A percentile compares a stretch with the other conserved stretches of the same genome.
These are phyloP conservation scores for Sclerurus mexicanus DNA, from an alignment of 2,113 vertebrate species.

Conservation along the genomic window DNA sequence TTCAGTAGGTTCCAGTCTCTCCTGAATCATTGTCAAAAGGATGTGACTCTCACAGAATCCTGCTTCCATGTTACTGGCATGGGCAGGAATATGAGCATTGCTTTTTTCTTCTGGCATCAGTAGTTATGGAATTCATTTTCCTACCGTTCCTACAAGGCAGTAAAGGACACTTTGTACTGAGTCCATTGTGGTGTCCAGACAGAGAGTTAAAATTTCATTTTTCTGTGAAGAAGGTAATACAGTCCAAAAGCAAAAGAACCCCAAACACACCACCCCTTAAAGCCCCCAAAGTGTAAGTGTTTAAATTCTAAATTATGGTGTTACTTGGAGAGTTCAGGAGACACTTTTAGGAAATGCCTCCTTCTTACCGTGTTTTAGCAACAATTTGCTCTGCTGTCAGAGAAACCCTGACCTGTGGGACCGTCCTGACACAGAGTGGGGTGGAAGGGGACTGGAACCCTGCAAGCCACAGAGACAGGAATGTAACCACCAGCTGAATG, in stretches of 20 bases:
- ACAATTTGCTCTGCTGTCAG: background rate
- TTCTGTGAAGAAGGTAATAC: background rate
- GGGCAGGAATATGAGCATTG: background rate
- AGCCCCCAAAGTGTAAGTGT: rapidly evolving
- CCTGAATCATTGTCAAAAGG: background rate
- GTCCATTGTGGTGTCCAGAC: background rate
- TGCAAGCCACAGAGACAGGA: background rate
- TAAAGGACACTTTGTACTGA: background rate
- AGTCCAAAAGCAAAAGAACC: background rate
- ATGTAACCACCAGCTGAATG: background rate
- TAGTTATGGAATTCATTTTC: background rate
- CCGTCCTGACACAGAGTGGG: background rate
- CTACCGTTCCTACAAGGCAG: background rate
- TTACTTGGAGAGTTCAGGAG: background rate
- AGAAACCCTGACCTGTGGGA: background rate
- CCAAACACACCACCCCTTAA: background rate
- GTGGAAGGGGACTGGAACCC: background rate
- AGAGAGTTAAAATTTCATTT: background rate
- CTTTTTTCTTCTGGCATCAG: background rate
- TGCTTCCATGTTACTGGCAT: background rate
- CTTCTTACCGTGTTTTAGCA: background rate
- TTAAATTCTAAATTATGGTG: background rate
- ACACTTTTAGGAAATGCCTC: background rate
- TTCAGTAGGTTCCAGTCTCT: background rate
- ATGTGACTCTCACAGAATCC: background rate